Evolutionary conservation across 2,797 vertebrate genomes (phyloP).

Genomic region (Cuniculus paca): DNA sequence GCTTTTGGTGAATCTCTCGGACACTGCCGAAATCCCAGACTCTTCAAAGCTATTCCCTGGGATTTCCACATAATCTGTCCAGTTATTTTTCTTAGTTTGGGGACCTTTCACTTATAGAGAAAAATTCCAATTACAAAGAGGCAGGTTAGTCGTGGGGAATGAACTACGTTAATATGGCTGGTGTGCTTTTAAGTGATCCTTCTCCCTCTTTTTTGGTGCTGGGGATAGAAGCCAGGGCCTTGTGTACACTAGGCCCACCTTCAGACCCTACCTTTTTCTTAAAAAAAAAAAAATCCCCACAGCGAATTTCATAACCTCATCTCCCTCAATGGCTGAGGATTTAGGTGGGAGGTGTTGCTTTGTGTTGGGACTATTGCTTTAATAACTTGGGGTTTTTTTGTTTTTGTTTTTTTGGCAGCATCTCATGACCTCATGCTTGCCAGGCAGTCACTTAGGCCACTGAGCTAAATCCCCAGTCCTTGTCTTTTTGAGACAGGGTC

Average conservation of each 20-base stretch:
- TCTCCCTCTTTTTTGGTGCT: not conserved
- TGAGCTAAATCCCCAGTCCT: too few relatives aligned
- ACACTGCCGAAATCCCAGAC: conserved; percentile 24
- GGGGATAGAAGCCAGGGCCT: not conserved
- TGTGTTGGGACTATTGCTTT: not conserved
- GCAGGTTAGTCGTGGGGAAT: not conserved
- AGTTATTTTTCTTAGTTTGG: conserved; percentile 53
- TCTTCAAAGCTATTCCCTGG: conserved; percentile 37
- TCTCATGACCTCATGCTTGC: too few relatives aligned
- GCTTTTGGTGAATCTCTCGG: conserved; percentile 36
- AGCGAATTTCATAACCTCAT: conserved; percentile 15
- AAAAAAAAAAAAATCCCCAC: not conserved
- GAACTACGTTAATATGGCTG: not conserved
- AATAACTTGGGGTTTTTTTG: too few relatives aligned
- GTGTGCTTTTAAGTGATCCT: not conserved
- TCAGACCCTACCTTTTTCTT: not conserved
- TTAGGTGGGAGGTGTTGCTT: not conserved
- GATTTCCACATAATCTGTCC: conserved; percentile 54
- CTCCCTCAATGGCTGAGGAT: not conserved
- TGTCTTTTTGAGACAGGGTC: too few relatives aligned
- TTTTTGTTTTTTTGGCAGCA: too few relatives aligned
- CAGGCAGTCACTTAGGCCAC: too few relatives aligned
- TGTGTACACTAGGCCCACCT: not conserved
- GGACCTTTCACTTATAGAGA: conserved; percentile 53
- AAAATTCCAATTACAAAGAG: conserved; percentile 57